Evolutionary conservation across 37 sponge, comb jelly and placozoan genomes (phyloP).

Genomic region (Cliona cf. orientalis): DNA sequence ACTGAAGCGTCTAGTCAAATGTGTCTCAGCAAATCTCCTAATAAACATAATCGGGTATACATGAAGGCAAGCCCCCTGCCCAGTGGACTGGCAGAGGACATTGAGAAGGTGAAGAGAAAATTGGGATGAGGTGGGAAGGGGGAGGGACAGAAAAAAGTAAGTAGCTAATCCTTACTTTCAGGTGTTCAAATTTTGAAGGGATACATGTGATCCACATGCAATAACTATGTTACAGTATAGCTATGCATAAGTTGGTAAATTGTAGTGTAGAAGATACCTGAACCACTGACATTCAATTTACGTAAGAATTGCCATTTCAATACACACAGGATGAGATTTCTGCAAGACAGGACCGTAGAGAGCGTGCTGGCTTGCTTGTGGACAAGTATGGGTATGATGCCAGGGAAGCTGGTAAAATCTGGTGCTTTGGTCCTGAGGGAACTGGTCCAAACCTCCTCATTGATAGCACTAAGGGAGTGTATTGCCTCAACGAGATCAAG

Average conservation of each 20-base stretch:
- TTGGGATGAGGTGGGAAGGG: too few relatives aligned
- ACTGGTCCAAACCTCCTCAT: constrained; percentile 93
- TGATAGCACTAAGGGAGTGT: constrained; percentile 96
- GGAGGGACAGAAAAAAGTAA: too few relatives aligned
- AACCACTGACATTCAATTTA: too few relatives aligned
- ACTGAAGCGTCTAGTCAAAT: constrained; percentile 57
- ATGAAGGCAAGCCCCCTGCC: constrained; percentile 86
- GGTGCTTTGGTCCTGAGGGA: constrained; percentile 99
- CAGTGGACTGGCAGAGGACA: constrained; percentile 93
- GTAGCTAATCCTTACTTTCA: too few relatives aligned
- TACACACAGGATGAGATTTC: constrained; percentile 76
- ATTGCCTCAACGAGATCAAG: constrained; percentile 99
- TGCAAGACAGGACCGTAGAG: constrained; percentile 85
- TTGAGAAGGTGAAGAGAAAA: constrained; percentile 80
- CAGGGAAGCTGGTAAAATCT: constrained; percentile 93
- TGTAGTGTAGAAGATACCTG: too few relatives aligned
- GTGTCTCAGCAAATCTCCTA: constrained; percentile 98
- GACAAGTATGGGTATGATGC: constrained; percentile 91
- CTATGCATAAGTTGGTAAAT: too few relatives aligned
- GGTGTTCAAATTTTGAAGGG: neutral
- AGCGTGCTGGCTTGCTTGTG: constrained; percentile 81
- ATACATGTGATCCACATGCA: neutral
- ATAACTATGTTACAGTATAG: too few relatives aligned
- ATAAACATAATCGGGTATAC: constrained; percentile 98
- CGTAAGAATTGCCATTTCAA: too few relatives aligned